These are phyloP conservation scores for Archips crataeganus DNA, from an alignment of 2,888 invertebrate species.

Conservation along the genomic window DNA sequence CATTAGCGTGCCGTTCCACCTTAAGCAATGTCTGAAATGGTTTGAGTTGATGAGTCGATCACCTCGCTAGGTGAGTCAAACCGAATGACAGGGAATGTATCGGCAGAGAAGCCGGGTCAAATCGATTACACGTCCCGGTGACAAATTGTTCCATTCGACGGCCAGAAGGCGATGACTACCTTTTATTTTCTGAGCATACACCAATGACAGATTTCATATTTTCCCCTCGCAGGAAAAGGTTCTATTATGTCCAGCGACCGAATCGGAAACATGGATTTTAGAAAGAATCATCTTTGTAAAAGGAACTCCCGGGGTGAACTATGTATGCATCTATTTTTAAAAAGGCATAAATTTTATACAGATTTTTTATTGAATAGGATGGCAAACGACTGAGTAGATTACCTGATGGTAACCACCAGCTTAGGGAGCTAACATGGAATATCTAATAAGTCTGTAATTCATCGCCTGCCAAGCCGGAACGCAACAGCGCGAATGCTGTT, in stretches of 20 bases:
- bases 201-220: constrained; percentile 38
- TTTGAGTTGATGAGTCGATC: neutral
- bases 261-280: neutral
- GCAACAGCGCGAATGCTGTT: too few relatives aligned
- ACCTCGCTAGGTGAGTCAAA: constrained; percentile 41
- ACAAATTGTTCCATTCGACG: constrained; percentile 67
- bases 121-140: constrained; percentile 62
- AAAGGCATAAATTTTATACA: neutral
- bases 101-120: constrained; percentile 50
- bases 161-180: constrained; percentile 55
- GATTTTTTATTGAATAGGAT: too few relatives aligned
- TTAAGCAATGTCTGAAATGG: neutral
- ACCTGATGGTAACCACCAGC: too few relatives aligned
- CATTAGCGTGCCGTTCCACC: too few relatives aligned
- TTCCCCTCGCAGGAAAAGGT: constrained; percentile 22
- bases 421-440: too few relatives aligned
- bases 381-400: too few relatives aligned
- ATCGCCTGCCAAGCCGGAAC: too few relatives aligned
- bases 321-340: neutral
- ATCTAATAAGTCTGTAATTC: too few relatives aligned
- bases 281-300: constrained; percentile 7
- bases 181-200: constrained; percentile 56
- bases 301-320: neutral
- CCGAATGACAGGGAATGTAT: constrained; percentile 61
- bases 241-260: constrained; percentile 21